These are phyloP conservation scores for Melikaiella ostensackeni DNA, from an alignment of 2,888 invertebrate genomes.

Conservation along the genomic window DNA sequence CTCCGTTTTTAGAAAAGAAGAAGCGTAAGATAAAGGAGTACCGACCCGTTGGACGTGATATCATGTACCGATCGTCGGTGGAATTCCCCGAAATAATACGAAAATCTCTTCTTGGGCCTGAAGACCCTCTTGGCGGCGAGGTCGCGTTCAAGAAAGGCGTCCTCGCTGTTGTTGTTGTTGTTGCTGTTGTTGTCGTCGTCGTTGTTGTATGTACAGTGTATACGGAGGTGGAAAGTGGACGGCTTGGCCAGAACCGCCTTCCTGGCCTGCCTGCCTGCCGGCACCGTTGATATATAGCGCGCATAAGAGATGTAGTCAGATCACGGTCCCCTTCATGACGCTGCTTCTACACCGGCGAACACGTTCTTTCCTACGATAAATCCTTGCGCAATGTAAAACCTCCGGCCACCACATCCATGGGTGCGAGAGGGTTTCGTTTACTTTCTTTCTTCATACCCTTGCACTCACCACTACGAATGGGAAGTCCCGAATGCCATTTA, in stretches of 20 bases:
- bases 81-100: constrained; percentile 40
- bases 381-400: constrained; percentile 71
- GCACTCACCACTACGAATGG: neutral
- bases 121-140: constrained; percentile 17
- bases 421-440: constrained; percentile 19
- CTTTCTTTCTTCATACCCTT: constrained; percentile 12
- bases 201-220: constrained; percentile 32
- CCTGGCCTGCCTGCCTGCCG: constrained; percentile 43
- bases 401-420: constrained; percentile 50
- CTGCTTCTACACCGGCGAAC: constrained; percentile 71
- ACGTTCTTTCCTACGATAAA: constrained; percentile 74
- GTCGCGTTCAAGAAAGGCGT: constrained; percentile 45
- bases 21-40: neutral
- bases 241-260: constrained; percentile 41
- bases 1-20: constrained; percentile 26
- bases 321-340: constrained; percentile 71
- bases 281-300: constrained; percentile 69
- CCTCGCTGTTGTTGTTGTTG: constrained; percentile 44
- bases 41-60: constrained; percentile 13
- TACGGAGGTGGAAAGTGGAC: constrained; percentile 33
- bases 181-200: constrained; percentile 15
- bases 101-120: constrained; percentile 33
- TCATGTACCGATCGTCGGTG: constrained; percentile 39
- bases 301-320: constrained; percentile 72
- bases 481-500: neutral